Percentiles rank a stretch among this genome's conserved stretches.
These are phyloP conservation scores for Pimpla rufipes DNA, from an alignment of 2,888 invertebrate species.

Conservation along the genomic window DNA sequence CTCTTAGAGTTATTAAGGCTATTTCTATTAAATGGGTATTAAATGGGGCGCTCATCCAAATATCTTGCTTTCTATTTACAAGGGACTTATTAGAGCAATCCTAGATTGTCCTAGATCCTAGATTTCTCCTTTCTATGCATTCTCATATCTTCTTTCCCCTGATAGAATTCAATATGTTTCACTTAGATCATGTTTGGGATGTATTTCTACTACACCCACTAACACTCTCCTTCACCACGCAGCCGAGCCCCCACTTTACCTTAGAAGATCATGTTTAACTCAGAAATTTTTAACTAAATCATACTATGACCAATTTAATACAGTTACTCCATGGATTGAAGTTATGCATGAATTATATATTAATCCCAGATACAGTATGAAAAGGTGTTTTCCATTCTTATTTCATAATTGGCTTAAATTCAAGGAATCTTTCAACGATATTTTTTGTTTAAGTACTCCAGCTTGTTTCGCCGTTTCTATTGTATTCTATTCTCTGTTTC, in stretches of 20 bases:
- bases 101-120: too few relatives aligned
- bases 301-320: background rate
- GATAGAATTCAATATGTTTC: constrained; percentile 18
- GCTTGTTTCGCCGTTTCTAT: background rate
- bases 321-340: background rate
- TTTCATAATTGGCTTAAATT: background rate
- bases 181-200: background rate
- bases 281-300: constrained; percentile 4
- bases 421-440: background rate
- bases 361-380: background rate
- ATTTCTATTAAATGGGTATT: constrained; percentile 11
- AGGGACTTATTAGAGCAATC: background rate
- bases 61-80: background rate
- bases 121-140: background rate
- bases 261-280: background rate
- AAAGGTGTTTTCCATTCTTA: background rate
- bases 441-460: background rate
- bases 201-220: constrained; percentile 16
- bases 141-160: background rate
- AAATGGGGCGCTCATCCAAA: constrained; percentile 5
- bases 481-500: background rate
- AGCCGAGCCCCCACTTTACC: background rate
- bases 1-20: constrained; percentile 6
- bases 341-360: background rate
- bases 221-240: background rate